Base-by-base conservation (phyloP, 2,888 invertebrate genomes). In the Ophraella communa region DNA sequence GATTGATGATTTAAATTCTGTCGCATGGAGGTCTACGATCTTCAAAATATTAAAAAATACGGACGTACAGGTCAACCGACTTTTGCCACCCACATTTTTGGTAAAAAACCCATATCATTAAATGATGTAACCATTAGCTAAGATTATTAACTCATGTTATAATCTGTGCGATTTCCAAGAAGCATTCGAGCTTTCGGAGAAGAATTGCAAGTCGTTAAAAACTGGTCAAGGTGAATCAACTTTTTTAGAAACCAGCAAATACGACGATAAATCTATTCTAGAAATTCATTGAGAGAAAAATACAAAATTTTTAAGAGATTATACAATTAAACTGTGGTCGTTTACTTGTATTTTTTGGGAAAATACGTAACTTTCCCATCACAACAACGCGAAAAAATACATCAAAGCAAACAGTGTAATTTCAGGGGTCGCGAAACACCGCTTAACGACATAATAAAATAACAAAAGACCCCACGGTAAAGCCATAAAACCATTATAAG, bases 401-500 rank as follows among this genome's bases (percentile, higher is more conserved):
- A n/a, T n/a, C n/a, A n/a, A n/a, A n/a, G n/a, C n/a, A n/a, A n/a
- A 17, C 17, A 10, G 11, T 20, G 14, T 8, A 23, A 17, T 27
- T 51, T 49, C 21, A 21, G 17, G 49, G 49, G 49, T 51, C 7
- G 49, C 10, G 14, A 51, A 51, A 3, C 24, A 51, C 14, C 35
- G 35, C 10, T 49, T 49, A 49, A 49, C 23, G 47, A 21, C 47
- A 20, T 21, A 3, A 7, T 49, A 21, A 23, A 24, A 49, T 49
- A 49, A 17, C 49, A 5, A 23, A 24, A 23, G 49, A 49, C 1
- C n/a, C 27, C 24, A 24, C 24, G 14, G 23, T 24, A 49, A 7
- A 49, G 27, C 24, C 49, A 51, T 51, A 27, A 51, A 51, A 47
- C 10, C 23, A 11, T n/a, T 21, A 47, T 23, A 47, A 47, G 20